Evolutionary conservation across 2,113 vertebrate genomes (phyloP).

Genomic region (Fulica atra): DNA sequence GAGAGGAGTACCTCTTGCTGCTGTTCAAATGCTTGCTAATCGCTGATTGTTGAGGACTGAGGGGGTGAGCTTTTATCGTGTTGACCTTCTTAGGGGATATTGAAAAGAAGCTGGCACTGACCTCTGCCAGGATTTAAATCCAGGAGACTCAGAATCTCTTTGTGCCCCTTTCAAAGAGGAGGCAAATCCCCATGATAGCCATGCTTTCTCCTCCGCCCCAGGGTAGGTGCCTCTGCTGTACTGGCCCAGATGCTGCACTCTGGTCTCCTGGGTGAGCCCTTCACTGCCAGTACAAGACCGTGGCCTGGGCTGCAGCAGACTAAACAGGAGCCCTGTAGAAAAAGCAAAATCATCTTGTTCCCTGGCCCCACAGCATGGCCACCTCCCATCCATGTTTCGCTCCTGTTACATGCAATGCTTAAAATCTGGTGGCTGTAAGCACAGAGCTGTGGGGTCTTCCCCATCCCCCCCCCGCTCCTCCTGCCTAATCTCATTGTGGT

Average conservation of each 20-base stretch:
- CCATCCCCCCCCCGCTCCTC: neutral
- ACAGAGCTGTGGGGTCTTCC: neutral
- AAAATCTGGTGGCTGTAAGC: neutral
- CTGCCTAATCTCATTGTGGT: constrained; percentile 49
- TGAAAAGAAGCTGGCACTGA: constrained; percentile 53
- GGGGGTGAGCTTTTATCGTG: constrained; percentile 30
- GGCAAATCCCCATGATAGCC: constrained; percentile 6
- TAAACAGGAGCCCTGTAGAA: neutral
- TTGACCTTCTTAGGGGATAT: constrained; percentile 32
- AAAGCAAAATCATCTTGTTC: neutral
- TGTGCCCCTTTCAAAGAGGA: constrained; percentile 22
- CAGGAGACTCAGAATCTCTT: constrained; percentile 1
- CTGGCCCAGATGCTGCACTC: neutral
- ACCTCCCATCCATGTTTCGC: neutral
- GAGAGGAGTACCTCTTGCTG: neutral
- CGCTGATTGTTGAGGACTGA: neutral
- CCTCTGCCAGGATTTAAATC: constrained; percentile 49
- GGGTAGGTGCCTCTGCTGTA: neutral
- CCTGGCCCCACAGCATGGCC: neutral
- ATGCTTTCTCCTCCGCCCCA: neutral
- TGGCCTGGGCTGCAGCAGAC: neutral
- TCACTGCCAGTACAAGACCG: neutral
- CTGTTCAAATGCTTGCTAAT: constrained; percentile 28
- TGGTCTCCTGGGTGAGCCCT: neutral
- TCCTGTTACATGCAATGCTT: neutral